These are phyloP conservation scores for Anodontia alba DNA, from an alignment of 2,888 invertebrate genomes.

Conservation along the genomic window DNA sequence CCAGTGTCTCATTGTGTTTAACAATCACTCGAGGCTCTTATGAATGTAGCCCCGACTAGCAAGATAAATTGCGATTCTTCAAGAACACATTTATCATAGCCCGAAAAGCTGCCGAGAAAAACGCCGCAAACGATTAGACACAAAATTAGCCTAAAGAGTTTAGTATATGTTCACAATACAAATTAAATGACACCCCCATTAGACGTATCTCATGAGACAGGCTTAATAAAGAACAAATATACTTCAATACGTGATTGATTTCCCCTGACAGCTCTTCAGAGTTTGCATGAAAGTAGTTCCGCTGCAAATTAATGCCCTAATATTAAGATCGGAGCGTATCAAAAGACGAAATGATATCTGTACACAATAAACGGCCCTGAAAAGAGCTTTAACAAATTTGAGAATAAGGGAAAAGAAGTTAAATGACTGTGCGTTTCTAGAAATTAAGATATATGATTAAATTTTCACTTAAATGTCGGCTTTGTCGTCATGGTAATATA, in stretches of 20 bases:
- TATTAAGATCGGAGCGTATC: constrained; percentile 43
- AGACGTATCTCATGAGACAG: constrained; percentile 37
- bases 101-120: constrained; percentile 8
- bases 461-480: background rate
- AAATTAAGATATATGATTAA: constrained; percentile 6
- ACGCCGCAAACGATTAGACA: constrained; percentile 46
- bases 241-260: constrained; percentile 59
- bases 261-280: constrained; percentile 47
- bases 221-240: constrained; percentile 63
- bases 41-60: background rate
- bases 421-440: background rate
- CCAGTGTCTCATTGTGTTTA: constrained; percentile 2
- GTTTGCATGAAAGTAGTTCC: constrained; percentile 38
- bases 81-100: constrained; percentile 1
- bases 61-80: constrained; percentile 15
- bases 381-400: constrained; percentile 17
- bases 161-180: constrained; percentile 68
- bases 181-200: constrained; percentile 63
- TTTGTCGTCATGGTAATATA: too few species aligned
- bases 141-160: constrained; percentile 60
- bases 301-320: constrained; percentile 55
- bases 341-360: constrained; percentile 28
- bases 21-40: constrained; percentile 8
- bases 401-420: background rate
- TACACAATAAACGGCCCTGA: background rate